These are phyloP conservation scores for Channallabes apus DNA, from an alignment of 2,797 vertebrate species.

Conservation along the genomic window DNA sequence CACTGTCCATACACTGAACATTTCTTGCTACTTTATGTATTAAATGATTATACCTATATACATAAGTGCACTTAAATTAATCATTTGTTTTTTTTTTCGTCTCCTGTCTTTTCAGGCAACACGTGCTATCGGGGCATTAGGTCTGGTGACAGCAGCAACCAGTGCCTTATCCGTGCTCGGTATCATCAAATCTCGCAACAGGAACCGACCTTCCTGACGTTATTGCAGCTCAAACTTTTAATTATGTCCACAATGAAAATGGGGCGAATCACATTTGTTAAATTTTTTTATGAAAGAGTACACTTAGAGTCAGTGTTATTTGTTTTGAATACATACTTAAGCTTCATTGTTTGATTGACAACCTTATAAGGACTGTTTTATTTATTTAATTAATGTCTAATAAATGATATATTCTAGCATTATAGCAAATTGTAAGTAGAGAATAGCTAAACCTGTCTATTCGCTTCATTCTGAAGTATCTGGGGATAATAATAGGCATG, in stretches of 20 bases:
- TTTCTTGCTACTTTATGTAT: not conserved
- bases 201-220: slow-evolving; percentile 77
- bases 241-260: not conserved
- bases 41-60: too few relatives aligned
- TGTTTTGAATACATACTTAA: not conserved
- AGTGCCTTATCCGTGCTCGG: slow-evolving; percentile 80
- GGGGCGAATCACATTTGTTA: not conserved
- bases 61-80: too few relatives aligned
- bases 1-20: not conserved
- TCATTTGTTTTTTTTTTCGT: not conserved
- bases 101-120: slow-evolving; percentile 67
- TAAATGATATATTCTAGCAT: not conserved
- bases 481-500: not conserved
- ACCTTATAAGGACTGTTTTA: not conserved
- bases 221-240: not conserved
- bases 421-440: not conserved
- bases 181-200: slow-evolving; percentile 77
- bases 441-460: not conserved
- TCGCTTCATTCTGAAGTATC: not conserved
- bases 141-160: slow-evolving; percentile 77
- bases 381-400: not conserved
- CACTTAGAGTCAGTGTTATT: too few relatives aligned
- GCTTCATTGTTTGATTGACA: not conserved
- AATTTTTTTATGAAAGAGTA: too few relatives aligned
- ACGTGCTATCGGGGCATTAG: slow-evolving; percentile 77